A percentile compares a stretch with the other conserved stretches of the same genome.
These are phyloP conservation scores for Drosophila atroscutellata DNA, from an alignment of 2,888 invertebrate species.

Conservation along the genomic window DNA sequence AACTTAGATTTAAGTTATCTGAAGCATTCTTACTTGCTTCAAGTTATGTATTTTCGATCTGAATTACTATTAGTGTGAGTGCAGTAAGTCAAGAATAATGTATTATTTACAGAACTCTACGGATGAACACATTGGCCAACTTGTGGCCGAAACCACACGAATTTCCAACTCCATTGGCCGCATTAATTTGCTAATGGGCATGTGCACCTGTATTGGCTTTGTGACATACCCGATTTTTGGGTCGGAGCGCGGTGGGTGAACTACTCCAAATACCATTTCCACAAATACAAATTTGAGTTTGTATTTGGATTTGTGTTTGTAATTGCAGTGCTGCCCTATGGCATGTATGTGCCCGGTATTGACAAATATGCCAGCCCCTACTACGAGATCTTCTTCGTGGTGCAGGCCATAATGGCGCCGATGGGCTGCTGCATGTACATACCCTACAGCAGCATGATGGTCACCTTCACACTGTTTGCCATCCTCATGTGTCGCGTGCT, in stretches of 20 bases:
- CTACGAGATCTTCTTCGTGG: constrained; percentile 72
- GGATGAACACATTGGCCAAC: constrained; percentile 44
- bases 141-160: constrained; percentile 59
- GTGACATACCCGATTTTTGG: constrained; percentile 75
- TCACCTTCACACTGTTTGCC: constrained; percentile 75
- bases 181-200: constrained; percentile 75
- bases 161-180: constrained; percentile 63
- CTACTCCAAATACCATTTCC: background rate
- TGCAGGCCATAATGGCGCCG: constrained; percentile 75
- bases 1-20: no score
- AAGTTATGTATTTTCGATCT: background rate
- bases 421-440: constrained; percentile 82
- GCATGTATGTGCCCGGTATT: constrained; percentile 72
- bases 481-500: constrained; percentile 73
- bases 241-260: constrained; percentile 61
- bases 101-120: constrained; percentile 40
- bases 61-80: background rate
- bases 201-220: constrained; percentile 70
- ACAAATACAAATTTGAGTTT: background rate
- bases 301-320: background rate
- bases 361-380: constrained; percentile 70
- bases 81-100: background rate
- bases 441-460: constrained; percentile 74
- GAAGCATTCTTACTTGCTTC: background rate
- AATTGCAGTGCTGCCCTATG: constrained; percentile 75